Evolutionary conservation across 2,888 invertebrate genomes (phyloP), one percentile per base, ranked within the genome.

Genomic region (Fabriciana adippe): DNA sequence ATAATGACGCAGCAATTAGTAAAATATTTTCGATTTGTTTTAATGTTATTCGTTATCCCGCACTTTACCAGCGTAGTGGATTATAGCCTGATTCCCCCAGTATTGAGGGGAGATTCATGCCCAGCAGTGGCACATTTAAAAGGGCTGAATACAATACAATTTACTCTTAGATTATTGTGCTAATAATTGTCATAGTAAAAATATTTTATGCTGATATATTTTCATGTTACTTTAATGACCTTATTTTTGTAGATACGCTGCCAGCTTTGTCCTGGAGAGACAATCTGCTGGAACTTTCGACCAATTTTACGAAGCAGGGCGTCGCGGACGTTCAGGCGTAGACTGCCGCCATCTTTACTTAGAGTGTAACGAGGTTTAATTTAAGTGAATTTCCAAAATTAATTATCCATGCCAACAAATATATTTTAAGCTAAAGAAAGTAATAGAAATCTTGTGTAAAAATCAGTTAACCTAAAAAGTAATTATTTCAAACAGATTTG

Each of bases 301-400:
- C 74, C 93, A 95, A 59, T 94, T 96, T 78, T 97, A 96, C 83
- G 97, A 97, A 79, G 98, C 98, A 6, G 97, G 97, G 26, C 94
- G 97, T 82, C 94, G 96, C 74, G 98, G 98, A 68, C 95, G 98
- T 83, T 95, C 95, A 51, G 97, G 97, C 59, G 95, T 97, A 76
- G 96, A 97, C 85, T 98, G 98, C 83, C 95, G 95, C 83, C 95
- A 96, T 81, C 93, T 96, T 75, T 98, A 96, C 90, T 93, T 96
- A 79, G 95, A 97, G 87, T 98, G 98, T 89, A 97, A 97, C 88
- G 97, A 97, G 93, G 96, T 97, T 86, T 97, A 95, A 94, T 18
- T 64, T 60, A 67, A 55, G 75, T 71, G 71, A 70, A 64, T 67
- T 68, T 55, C 41, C 62, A 60, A 18, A 48, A 55, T 21, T 59